These are phyloP conservation scores for Columba guinea DNA, from an alignment of 2,797 vertebrate species.

Conservation along the genomic window DNA sequence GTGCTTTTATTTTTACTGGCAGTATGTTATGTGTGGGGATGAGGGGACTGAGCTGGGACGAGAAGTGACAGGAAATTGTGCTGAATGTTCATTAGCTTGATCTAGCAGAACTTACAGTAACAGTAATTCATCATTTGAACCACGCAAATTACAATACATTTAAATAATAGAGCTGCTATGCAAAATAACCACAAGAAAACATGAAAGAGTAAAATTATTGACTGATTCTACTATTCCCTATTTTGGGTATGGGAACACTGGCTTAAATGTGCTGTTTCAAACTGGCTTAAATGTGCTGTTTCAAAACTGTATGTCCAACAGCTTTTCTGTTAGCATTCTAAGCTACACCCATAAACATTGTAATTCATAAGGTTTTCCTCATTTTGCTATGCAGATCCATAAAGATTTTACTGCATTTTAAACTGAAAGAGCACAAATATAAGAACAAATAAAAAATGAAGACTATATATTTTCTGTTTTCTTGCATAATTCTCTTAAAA, in stretches of 20 bases:
- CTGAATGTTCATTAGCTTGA: slow-evolving; percentile 32
- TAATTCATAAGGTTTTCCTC: background rate
- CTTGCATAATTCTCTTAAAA: background rate
- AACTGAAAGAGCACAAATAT: background rate
- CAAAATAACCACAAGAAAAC: slow-evolving; percentile 43
- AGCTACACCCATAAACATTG: background rate
- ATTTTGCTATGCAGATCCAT: background rate
- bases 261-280: background rate
- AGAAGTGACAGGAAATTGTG: slow-evolving; percentile 42
- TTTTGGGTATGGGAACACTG: background rate
- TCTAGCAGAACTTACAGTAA: slow-evolving; percentile 47
- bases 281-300: background rate
- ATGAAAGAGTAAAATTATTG: slow-evolving; percentile 15
- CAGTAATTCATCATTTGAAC: slow-evolving; percentile 52
- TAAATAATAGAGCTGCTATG: slow-evolving; percentile 10
- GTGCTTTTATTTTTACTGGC: background rate
- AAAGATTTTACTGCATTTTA: background rate
- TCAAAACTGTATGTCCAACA: background rate
- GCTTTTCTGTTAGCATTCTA: background rate
- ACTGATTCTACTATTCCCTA: background rate
- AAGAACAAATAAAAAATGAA: background rate
- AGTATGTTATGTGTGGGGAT: background rate
- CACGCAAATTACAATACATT: slow-evolving; percentile 14
- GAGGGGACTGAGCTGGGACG: background rate
- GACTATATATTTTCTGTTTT: background rate